Evolutionary conservation across 2,888 invertebrate genomes (phyloP).

Genomic region (Trissoscelio sp.): DNA sequence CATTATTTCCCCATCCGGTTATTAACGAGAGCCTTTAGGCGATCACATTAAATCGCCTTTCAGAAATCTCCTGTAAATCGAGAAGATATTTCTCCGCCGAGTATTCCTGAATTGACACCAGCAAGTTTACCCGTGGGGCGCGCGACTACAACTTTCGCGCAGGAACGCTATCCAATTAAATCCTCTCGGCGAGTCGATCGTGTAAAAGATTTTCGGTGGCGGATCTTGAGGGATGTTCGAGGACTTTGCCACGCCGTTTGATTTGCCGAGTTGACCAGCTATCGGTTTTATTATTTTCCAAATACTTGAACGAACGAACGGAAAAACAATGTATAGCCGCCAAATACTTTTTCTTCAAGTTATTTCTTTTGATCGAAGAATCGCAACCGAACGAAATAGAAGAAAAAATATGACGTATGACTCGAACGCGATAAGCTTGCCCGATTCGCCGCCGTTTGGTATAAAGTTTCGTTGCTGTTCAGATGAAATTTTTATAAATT

Average conservation of each 20-base stretch:
- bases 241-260: constrained; percentile 23
- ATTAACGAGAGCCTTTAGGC: constrained; percentile 74
- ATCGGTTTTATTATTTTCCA: constrained; percentile 47
- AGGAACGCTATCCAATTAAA: constrained; percentile 66
- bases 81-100: constrained; percentile 60
- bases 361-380: constrained; percentile 51
- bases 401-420: constrained; percentile 53
- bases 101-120: constrained; percentile 58
- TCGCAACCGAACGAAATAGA: constrained; percentile 7
- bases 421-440: constrained; percentile 45
- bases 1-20: constrained; percentile 73
- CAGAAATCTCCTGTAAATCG: constrained; percentile 70
- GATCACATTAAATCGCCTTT: constrained; percentile 70
- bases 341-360: constrained; percentile 46
- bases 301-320: constrained; percentile 22
- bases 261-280: constrained; percentile 18
- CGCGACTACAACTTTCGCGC: constrained; percentile 10
- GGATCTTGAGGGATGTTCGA: constrained; percentile 53
- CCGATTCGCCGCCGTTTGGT: background rate
- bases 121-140: constrained; percentile 56
- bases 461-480: constrained; percentile 36
- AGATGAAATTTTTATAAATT: constrained; percentile 57
- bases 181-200: constrained; percentile 61
- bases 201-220: constrained; percentile 59
- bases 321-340: constrained; percentile 49